Evolutionary conservation across 2,113 vertebrate species (phyloP).

Genomic region (Dicrurus megarhynchus): DNA sequence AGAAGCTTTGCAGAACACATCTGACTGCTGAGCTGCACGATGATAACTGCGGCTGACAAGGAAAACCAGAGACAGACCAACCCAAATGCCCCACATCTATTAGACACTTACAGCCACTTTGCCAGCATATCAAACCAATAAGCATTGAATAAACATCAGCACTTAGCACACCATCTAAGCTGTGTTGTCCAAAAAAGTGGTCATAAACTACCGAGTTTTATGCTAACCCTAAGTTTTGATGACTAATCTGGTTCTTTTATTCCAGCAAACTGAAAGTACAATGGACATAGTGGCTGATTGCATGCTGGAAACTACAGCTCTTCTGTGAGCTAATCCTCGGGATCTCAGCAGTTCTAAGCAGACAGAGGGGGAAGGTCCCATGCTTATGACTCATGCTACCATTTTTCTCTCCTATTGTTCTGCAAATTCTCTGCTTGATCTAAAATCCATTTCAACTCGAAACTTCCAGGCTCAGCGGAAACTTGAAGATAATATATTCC

Average conservation of each 20-base stretch:
- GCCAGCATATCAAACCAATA: neutral
- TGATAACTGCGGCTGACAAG: neutral
- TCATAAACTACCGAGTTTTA: neutral
- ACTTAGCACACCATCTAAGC: neutral
- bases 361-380: neutral
- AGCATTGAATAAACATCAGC: neutral
- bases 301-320: conserved; percentile 1
- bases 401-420: conserved; percentile 32
- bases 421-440: conserved; percentile 20
- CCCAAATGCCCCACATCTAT: neutral
- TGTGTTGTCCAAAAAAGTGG: neutral
- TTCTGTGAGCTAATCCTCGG: conserved; percentile 5
- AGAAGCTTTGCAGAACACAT: neutral
- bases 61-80: neutral
- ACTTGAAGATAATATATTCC: neutral
- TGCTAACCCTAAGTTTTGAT: neutral
- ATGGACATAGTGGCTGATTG: neutral
- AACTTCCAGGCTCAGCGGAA: neutral
- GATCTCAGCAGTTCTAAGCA: conserved; percentile 1
- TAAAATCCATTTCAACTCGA: conserved; percentile 19
- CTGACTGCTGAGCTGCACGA: neutral
- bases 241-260: conserved; percentile 3
- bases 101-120: neutral
- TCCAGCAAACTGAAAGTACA: neutral
- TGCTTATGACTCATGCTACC: conserved; percentile 4